Evolutionary conservation across 2,888 invertebrate genomes (phyloP).

Genomic region (Amaurobius ferox): DNA sequence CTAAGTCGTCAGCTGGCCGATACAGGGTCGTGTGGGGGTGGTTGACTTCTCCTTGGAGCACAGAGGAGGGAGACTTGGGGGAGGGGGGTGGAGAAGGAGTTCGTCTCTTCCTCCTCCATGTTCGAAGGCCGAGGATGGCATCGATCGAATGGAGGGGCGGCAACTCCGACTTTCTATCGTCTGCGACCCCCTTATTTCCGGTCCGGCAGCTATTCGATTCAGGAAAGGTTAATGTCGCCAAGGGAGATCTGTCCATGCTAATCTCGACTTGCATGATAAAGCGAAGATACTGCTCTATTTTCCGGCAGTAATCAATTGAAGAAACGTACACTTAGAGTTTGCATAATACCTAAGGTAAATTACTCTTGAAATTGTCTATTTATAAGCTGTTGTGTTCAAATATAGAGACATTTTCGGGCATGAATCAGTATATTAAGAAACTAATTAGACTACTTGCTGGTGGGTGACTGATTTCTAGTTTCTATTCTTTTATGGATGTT

Average conservation of each 20-base stretch:
- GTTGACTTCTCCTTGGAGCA: slow-evolving; percentile 22
- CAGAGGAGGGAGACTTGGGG: background rate
- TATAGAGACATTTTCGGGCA: no score
- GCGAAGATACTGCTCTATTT: background rate
- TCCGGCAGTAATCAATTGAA: background rate
- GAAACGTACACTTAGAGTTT: no score
- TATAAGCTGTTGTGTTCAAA: no score
- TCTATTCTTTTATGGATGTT: no score
- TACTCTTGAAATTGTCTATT: no score
- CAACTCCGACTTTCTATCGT: slow-evolving; percentile 22
- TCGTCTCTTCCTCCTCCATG: slow-evolving; percentile 54
- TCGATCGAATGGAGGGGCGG: slow-evolving; percentile 53
- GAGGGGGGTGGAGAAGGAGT: slow-evolving; percentile 31
- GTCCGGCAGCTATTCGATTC: slow-evolving; percentile 38
- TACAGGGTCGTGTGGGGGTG: slow-evolving; percentile 35
- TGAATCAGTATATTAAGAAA: no score
- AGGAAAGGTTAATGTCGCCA: slow-evolving; percentile 44
- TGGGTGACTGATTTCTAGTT: no score
- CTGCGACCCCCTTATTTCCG: slow-evolving; percentile 22
- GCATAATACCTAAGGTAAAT: no score
- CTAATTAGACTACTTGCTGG: no score
- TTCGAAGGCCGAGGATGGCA: slow-evolving; percentile 56
- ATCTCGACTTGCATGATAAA: slow-evolving; percentile 54
- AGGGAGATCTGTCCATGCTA: slow-evolving; percentile 43
- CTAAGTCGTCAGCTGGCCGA: slow-evolving; percentile 39